Base-by-base conservation (phyloP, 2,113 vertebrate genomes). In the Notechis scutatus region DNA sequence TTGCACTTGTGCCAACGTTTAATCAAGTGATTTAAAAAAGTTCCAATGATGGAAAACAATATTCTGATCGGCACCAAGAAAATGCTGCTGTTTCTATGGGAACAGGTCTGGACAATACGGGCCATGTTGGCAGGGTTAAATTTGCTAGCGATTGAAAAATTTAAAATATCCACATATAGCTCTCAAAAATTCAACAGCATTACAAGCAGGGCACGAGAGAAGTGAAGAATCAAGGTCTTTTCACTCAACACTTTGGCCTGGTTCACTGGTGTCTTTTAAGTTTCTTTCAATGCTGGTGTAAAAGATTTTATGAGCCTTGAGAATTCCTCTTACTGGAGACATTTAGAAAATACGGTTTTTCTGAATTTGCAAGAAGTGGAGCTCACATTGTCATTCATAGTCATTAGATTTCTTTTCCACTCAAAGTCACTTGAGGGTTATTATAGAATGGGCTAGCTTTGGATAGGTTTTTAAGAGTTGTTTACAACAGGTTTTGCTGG, bases 11-110 rank as follows among this genome's bases (percentile, higher is more conserved):
- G 50, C 15, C 6, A 5, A 74, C n/a, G 20, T 39, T 54, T 50
- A 54, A 59, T 69, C 39, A 12, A 45, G 20, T 4, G 55, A 24
- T 47, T 50, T 89, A 64, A 95, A 92, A 92, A 52, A 29, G 59
- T 93, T 85, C 92, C 29, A 69, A 12, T 2, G 56, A n/a, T 90
- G 55, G 87, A 64, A 64, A 52, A 91, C 29, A 24, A 89, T 21
- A 85, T 89, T 64, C 3, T 24, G n/a, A 23, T 85, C 42, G 59
- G 64, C 88, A 52, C 18, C 81, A 64, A 24, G 85, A 45, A 34
- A 92, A 89, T 85, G 18, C 47, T n/a, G 9, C 18, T 9, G 54
- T 93, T 93, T 54, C 57, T 87, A 93, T 81, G 90, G 90, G 50
- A 89, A 91, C 90, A 7, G 29, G 56, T 86, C 34, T 54, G 61